phyloP scores from a whole-genome alignment of 2,888 invertebrate genomes.

The Eupithecia tripunctaria region DNA sequence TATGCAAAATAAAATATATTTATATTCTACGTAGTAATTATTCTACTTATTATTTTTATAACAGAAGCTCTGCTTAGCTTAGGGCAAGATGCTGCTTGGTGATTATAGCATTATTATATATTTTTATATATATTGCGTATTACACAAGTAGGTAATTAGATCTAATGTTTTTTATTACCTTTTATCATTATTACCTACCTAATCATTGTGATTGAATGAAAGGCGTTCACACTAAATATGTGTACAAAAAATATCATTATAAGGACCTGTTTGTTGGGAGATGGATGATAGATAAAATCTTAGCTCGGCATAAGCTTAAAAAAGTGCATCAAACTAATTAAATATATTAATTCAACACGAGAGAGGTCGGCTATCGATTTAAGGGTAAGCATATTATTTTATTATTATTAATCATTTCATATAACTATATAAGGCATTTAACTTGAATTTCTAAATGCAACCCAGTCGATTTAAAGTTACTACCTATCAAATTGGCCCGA shows the following conservation, averaged over 20 bases:
- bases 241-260: neutral
- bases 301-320: neutral
- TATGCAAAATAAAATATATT: too few species aligned
- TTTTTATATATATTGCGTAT: too few species aligned
- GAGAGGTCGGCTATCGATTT: neutral
- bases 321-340: neutral
- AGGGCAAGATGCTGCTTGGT: too few species aligned
- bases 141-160: too few species aligned
- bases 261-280: neutral
- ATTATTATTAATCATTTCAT: neutral
- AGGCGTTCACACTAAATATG: neutral
- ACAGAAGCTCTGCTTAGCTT: too few species aligned
- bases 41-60: too few species aligned
- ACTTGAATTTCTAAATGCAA: conserved; percentile 15
- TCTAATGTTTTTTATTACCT: neutral
- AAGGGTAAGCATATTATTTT: neutral
- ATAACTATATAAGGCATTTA: neutral
- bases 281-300: neutral
- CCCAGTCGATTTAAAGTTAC: conserved; percentile 34
- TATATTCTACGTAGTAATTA: too few species aligned
- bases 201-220: neutral
- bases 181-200: neutral
- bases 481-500: conserved; percentile 44
- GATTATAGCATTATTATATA: too few species aligned
- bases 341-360: neutral